Evolutionary conservation across 2,113 vertebrate genomes (phyloP).

Genomic region (Pomatorhinus ruficollis): DNA sequence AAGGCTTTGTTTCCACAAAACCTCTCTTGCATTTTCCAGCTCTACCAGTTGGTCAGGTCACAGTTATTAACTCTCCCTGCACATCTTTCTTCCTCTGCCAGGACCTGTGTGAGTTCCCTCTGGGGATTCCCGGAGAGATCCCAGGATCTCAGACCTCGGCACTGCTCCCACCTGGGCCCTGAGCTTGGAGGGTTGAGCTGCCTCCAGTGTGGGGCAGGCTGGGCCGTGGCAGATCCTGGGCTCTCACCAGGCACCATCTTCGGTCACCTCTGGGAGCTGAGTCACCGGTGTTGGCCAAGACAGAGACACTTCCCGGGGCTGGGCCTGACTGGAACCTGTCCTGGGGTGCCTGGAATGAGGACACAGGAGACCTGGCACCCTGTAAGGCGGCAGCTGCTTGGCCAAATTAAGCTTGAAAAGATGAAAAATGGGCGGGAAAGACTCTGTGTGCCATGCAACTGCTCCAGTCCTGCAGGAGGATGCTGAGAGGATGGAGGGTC

Average conservation of each 20-base stretch:
- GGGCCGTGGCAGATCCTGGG: not conserved
- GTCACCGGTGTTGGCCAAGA: not conserved
- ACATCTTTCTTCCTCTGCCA: constrained; percentile 60
- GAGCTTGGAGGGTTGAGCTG: not conserved
- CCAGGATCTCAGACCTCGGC: not conserved
- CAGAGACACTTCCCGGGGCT: not conserved
- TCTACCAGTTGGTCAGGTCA: constrained; percentile 54
- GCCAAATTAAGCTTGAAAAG: not conserved
- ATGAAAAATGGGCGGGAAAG: not conserved
- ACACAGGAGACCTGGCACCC: rapidly evolving
- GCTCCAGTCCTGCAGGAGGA: not conserved
- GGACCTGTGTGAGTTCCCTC: constrained; percentile 31
- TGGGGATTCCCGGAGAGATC: not conserved
- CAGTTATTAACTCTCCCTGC: constrained; percentile 7
- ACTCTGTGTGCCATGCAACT: not conserved
- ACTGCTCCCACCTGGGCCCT: not conserved
- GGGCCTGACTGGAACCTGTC: rapidly evolving
- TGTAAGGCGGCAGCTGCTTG: not conserved
- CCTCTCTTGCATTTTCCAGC: constrained; percentile 47
- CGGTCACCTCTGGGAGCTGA: rapidly evolving
- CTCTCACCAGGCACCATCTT: rapidly evolving
- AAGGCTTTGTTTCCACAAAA: constrained; percentile 33
- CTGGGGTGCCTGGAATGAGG: not conserved
- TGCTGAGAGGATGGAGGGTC: not conserved
- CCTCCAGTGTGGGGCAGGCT: not conserved